Percentiles rank a stretch among this genome's conserved stretches.
These are phyloP conservation scores for Periophthalmus modestus DNA, from an alignment of 2,113 vertebrate species.

Conservation along the genomic window DNA sequence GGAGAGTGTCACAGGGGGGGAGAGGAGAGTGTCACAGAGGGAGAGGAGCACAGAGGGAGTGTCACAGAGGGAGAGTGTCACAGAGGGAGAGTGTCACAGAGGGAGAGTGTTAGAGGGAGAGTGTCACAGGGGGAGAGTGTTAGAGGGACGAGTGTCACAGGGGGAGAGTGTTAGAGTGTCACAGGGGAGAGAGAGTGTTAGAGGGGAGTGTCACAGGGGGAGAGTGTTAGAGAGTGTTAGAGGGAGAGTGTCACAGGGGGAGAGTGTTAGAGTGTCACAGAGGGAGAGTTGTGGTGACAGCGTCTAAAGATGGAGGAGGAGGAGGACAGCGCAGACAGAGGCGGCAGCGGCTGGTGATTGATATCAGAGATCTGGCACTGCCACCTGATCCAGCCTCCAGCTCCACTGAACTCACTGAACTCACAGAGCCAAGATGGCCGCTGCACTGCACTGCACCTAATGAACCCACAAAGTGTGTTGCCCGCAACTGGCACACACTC, in stretches of 20 bases:
- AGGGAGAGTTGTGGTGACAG: slow-evolving; percentile 42
- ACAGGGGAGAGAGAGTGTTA: slow-evolving; percentile 12
- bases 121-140: slow-evolving; percentile 4
- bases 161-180: slow-evolving; percentile 10
- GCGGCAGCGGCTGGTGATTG: slow-evolving; percentile 68
- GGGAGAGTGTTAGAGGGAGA: slow-evolving; percentile 11
- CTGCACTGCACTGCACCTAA: slow-evolving; percentile 70
- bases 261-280: slow-evolving; percentile 27
- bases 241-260: slow-evolving; percentile 6
- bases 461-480: slow-evolving; percentile 54
- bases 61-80: slow-evolving; percentile 3
- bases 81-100: not conserved
- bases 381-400: slow-evolving; percentile 76
- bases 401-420: slow-evolving; percentile 72
- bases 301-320: slow-evolving; percentile 34
- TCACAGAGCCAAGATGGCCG: slow-evolving; percentile 68
- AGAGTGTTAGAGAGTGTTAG: slow-evolving; percentile 1
- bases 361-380: slow-evolving; percentile 77
- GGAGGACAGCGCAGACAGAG: slow-evolving; percentile 55
- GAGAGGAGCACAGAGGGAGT: not conserved
- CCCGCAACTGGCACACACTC: slow-evolving; percentile 31
- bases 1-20: too few species aligned
- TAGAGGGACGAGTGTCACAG: not conserved
- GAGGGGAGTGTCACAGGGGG: slow-evolving; percentile 4
- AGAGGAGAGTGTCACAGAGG: slow-evolving; percentile 10